Base-by-base conservation (phyloP, 2,888 invertebrate species). In the Spatulosminthurus flaviceps region DNA sequence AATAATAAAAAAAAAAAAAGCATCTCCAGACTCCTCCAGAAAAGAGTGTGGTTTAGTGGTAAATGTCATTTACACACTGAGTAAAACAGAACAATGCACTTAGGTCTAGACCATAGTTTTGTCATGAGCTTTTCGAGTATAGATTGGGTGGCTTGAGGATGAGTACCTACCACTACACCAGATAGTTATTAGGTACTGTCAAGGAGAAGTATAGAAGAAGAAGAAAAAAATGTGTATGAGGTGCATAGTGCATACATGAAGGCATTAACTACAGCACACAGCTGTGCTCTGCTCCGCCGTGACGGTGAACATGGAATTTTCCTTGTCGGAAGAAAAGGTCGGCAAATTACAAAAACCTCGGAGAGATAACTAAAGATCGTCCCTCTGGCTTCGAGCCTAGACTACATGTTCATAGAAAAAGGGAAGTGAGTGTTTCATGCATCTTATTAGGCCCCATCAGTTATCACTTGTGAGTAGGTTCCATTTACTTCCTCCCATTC, bases 31-130 rank as follows among this genome's bases (percentile, higher is more conserved):
- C 11, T 19, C 43, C 43, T 13, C 43, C 43, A 13, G 43, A 43
- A 19, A 43, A 43, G 43, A 43, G 43, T 19, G 43, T n/a, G 16
- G 64, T 24, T 24, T 64, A n/a, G 7, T 64, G 24, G 24, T 22
- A 24, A 64, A 11, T 4, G 24, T 51, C 16, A 51, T 64, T 13
- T 64, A 22, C 19, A 64, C 22, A 2, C 2, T 22, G 64, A 24
- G 22, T 64, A 64, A 64, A 70, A 70, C 70, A 70, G 70, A 42
- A 42, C 41, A 70, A 70, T 42, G 70, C 70, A 70, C 70, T 70
- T 70, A 70, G 42, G 24, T 7, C 51, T 51, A 19, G 16, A 2
- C 19, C 16, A 16, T n/a, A n/a, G n/a, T 51, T n/a, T 51, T 51
- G 51, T 19, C 51, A 19, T 51, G 51, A 51, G 51, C 51, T 51